Base-by-base conservation (phyloP, 2,797 vertebrate genomes). In the Bovichtus diacanthus region DNA sequence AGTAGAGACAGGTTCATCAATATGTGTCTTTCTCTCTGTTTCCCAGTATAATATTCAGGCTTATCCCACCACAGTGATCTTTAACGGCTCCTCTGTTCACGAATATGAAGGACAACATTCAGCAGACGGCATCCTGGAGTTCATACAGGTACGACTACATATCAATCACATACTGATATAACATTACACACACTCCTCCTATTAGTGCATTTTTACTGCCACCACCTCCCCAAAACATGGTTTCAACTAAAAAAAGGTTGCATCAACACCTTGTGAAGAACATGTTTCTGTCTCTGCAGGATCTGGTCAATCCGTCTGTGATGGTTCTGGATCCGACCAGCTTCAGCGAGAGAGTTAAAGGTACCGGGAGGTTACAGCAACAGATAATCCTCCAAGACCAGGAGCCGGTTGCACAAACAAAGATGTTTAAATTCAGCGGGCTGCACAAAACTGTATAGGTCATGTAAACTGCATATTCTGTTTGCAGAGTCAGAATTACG, bases 81-180 rank as follows among this genome's bases (percentile, higher is more conserved):
- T 99, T 80, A 99, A 99, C 76, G 97, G 97, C 67, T 98, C 98
- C 58, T 95, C 92, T 61, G 84, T 97, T 72, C 97, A 99, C 19
- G 97, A 99, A 67, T 99, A 99, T 29, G 97, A 99, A 88, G 98
- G 98, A 13, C 98, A 97, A 68, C 98, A 99, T 69, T 98, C 97
- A 38, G 97, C 97, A 0, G 96, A 97, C 19, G 96, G 98, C 86
- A 98, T 99, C 86, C 84, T 99, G 92, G 97, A 98, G 88, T 99
- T 99, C 66, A 96, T 99, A 88, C 94, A 99, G 97, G 98, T 99
- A 92, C 4, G 0, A 27, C 12, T 21, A 56, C 58, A 21, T 4
- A 56, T 0, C 18, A 13, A 0, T 3, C 9, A 46, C 4, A 34
- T 21, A 2, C 2, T 62, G n/a, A 25, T 21, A 4, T 25, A 1